These are phyloP conservation scores for Trichomalopsis sarcophagae DNA, from an alignment of 1,140 invertebrate species.

Conservation along the genomic window DNA sequence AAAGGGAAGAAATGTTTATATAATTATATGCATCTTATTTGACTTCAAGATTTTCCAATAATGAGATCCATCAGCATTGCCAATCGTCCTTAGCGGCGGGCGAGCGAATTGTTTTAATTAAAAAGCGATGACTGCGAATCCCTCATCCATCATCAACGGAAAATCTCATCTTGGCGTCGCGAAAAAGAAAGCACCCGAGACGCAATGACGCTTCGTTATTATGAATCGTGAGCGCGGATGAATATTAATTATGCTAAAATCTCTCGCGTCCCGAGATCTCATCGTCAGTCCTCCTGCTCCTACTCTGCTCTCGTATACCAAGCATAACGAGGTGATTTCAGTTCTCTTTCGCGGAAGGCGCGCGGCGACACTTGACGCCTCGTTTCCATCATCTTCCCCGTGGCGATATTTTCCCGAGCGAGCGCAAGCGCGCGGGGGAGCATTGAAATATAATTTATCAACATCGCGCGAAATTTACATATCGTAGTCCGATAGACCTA, in stretches of 20 bases:
- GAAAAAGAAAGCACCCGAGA: background rate
- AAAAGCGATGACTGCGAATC: background rate
- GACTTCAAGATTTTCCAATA: too few species aligned
- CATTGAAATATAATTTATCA: constrained; percentile 63
- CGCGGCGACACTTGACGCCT: background rate
- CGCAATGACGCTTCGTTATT: constrained; percentile 9
- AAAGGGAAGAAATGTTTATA: too few species aligned
- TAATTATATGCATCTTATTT: too few species aligned
- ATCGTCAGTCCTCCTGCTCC: background rate
- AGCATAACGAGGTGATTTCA: constrained; percentile 32
- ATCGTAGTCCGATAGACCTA: constrained; percentile 48
- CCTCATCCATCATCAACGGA: background rate
- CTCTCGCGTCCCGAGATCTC: background rate
- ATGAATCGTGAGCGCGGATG: background rate
- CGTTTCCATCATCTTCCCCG: constrained; percentile 37
- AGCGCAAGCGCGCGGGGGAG: constrained; percentile 32
- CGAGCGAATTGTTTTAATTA: too few species aligned
- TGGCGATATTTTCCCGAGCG: constrained; percentile 53
- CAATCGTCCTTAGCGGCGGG: too few species aligned
- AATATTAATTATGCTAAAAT: constrained; percentile 30
- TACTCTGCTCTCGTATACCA: background rate
- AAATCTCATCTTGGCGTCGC: background rate
- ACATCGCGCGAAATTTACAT: constrained; percentile 60
- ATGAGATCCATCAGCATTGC: too few species aligned
- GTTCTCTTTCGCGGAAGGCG: background rate